Evolutionary conservation across 35 echinoderm and acorn worm species (phyloP), one percentile per base, ranked within the genome.

Genomic region (Holothuria glaberrima): DNA sequence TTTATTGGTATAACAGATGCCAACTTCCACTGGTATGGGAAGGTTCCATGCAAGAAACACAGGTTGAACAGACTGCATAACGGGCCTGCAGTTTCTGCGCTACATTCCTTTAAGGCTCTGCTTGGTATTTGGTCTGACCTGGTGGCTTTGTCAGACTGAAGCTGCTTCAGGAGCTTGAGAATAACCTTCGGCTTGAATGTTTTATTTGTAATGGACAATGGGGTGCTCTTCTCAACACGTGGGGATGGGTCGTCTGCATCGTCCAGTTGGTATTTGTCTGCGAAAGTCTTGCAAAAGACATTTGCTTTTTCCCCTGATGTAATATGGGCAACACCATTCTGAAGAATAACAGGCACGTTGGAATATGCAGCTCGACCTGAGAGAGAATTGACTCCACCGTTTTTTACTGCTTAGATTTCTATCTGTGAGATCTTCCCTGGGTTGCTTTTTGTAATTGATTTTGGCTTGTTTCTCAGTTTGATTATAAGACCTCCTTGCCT

Each of bases 21-120:
- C 2, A 59, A 90, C 45, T 92, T 94, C 86, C 92, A 94, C 44
- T 94, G 92, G 64, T 36, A 46, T 69, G 87, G 87, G 63, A 90
- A 94, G 4, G 46, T 52, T 30, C 87, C 87, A 13, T 74, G 29
- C 30, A 63, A 84, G 68, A 90, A 94, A 45, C 92, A 83, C 21
- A 94, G 63, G 14, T 94, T 44, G 84, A 94, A 94, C 9, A 72
- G 77, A 14, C 62, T 2, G 48, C 61, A 27, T 10, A 90, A 68
- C 12, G 88, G 78, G 7, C 52, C 48, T 22, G 92, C 92, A 26
- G 84, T 68, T 74, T 90, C 88, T 16, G 91, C 34, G 38, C 91
- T 67, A 62, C 75, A 90, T 48, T 84, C 64, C 54, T 94, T 90
- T 56, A 94, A 54, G 48, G 90, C 77, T 86, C 92, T 90, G 27